Evolutionary conservation across 2,113 vertebrate species (phyloP).

Genomic region (Nothoprocta pentlandii): DNA sequence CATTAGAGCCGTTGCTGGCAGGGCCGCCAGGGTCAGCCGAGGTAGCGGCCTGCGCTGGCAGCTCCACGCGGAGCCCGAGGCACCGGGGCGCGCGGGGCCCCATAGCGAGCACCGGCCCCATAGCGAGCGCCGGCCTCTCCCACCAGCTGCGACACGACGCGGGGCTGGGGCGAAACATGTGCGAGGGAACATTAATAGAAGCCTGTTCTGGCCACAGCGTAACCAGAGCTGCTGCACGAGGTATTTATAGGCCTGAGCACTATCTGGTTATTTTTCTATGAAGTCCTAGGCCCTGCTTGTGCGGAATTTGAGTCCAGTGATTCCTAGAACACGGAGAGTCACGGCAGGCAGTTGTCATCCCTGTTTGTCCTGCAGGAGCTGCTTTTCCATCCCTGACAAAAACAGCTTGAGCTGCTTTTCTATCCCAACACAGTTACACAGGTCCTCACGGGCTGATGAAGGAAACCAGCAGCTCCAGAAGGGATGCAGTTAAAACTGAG

Average conservation of each 20-base stretch:
- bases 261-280: neutral
- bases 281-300: neutral
- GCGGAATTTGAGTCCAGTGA: neutral
- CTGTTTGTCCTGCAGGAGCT: neutral
- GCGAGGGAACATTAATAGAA: neutral
- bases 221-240: neutral
- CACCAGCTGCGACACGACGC: neutral
- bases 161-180: neutral
- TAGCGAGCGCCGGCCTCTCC: neutral
- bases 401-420: neutral
- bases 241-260: neutral
- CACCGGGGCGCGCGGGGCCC: no score
- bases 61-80: accelerated
- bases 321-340: neutral
- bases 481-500: neutral
- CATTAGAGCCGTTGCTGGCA: neutral
- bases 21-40: conserved; percentile 15
- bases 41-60: conserved; percentile 14
- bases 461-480: neutral
- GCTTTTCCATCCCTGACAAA: neutral
- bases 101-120: no score
- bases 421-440: neutral
- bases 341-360: neutral
- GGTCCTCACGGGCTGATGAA: accelerated
- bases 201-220: neutral